Evolutionary conservation across 2,113 vertebrate species (phyloP), one percentile per base, ranked within the genome.

Genomic region (Albula goreensis): DNA sequence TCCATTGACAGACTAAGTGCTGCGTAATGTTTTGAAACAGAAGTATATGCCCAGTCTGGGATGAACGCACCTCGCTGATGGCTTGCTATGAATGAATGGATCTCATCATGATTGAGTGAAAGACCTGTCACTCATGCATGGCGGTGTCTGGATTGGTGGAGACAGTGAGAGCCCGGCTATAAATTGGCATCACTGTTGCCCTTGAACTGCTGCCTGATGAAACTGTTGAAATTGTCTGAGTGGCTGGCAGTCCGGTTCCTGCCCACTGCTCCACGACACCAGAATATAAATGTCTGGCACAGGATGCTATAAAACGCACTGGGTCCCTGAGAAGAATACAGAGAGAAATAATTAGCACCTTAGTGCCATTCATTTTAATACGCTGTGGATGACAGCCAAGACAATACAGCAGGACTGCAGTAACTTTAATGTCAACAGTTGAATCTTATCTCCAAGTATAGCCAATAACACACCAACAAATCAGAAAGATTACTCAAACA

Each of bases 211-310:
- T 94, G 90, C 90, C 92, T 93, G 88, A 96, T 82, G 91, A 97
- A 97, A 50, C 90, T 90, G 89, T 97, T 95, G 89, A 97, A 97
- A 85, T 90, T 88, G 85, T 96, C 95, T 93, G 94, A 96, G 83
- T 92, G 77, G 86, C 89, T 91, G 87, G 95, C 93, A 60, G 88
- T 93, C 91, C 97, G 85, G 89, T 97, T 97, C 87, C 96, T 96
- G 9, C 96, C 94, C 41, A 97, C 31, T 31, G 95, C 93, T 95
- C 96, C 97, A 78, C 96, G 89, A 86, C 97, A 97, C 86, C 95
- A 97, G 88, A 97, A 98, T 84, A 95, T 66, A 89, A 97, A 97
- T 6, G 95, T 97, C 91, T 96, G 96, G 87, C 95, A 96, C 11
- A 97, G 19, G 2, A 97, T 0, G 8, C 70, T 87, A 89, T 94